phyloP scores from a whole-genome alignment of 2,797 vertebrate genomes.

The Typhlichthys eigenmanni region DNA sequence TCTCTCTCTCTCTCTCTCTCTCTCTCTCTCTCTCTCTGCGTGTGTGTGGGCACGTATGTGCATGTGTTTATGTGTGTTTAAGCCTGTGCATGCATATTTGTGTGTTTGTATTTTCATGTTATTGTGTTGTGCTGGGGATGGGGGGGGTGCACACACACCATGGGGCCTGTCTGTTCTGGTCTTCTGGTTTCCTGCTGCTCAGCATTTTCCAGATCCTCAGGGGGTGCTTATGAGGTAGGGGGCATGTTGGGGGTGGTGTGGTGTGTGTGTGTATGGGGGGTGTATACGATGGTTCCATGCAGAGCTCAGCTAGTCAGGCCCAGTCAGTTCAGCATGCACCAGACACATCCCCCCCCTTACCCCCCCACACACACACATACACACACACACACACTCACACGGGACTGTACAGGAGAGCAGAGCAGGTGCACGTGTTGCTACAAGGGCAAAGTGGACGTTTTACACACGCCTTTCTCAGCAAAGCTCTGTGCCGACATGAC shows the following conservation, averaged over 20 bases:
- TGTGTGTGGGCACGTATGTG: not conserved
- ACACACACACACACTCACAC: slow-evolving; percentile 2
- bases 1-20: too few species aligned
- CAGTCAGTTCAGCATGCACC: slow-evolving; percentile 39
- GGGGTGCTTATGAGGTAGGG: slow-evolving; percentile 24
- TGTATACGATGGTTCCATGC: slow-evolving; percentile 56
- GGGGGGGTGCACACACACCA: slow-evolving; percentile 17
- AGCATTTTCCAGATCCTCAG: slow-evolving; percentile 64
- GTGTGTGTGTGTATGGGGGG: slow-evolving; percentile 30
- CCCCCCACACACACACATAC: slow-evolving; percentile 6
- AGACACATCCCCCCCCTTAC: slow-evolving; percentile 52
- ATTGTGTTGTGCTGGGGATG: slow-evolving; percentile 47
- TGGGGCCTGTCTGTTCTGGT: slow-evolving; percentile 69
- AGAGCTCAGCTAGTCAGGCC: slow-evolving; percentile 61
- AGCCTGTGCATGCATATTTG: not conserved
- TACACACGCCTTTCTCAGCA: slow-evolving; percentile 61
- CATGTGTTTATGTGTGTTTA: slow-evolving; percentile 7
- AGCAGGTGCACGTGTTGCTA: slow-evolving; percentile 67
- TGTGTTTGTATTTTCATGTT: slow-evolving; percentile 2
- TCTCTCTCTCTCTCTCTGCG: too few species aligned
- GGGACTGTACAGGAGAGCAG: slow-evolving; percentile 22
- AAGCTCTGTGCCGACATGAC: slow-evolving; percentile 66
- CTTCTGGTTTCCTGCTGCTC: slow-evolving; percentile 71
- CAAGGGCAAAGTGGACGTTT: slow-evolving; percentile 70
- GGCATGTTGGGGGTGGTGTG: not conserved